Percentiles rank a stretch among this genome's conserved stretches.
Conservation (phyloP, 2,797 vertebrate species). For the Poeciliopsis turneri region DNA sequence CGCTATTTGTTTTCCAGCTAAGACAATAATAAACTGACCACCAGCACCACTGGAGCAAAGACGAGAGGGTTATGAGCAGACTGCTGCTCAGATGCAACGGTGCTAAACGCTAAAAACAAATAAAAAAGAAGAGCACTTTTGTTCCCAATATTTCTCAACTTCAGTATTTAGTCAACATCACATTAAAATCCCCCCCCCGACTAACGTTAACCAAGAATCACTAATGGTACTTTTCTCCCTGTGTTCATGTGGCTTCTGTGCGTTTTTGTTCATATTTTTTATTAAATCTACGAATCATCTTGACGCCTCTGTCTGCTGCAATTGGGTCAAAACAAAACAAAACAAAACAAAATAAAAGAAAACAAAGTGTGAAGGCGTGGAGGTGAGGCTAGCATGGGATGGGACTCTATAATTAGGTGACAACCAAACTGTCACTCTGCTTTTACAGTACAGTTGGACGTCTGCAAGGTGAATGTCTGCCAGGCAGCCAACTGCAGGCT, state of each 20-base stretch:
- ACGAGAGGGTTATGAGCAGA: conserved; percentile 13
- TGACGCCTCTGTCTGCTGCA: no score
- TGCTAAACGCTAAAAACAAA: not conserved
- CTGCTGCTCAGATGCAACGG: not conserved
- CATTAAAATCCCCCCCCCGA: not conserved
- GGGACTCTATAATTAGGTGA: not conserved
- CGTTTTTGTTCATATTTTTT: no score
- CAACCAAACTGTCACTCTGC: not conserved
- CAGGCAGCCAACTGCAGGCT: not conserved
- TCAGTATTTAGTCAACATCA: not conserved
- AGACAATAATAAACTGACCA: conserved; percentile 33
- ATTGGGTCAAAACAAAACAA: no score
- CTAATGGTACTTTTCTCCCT: not conserved
- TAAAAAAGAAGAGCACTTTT: not conserved
- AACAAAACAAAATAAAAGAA: not conserved
- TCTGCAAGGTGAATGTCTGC: not conserved
- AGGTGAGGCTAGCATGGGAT: no score
- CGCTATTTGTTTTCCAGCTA: conserved; percentile 29
- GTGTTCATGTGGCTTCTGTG: no score
- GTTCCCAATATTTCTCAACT: not conserved
- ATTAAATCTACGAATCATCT: no score
- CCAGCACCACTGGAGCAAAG: conserved; percentile 22
- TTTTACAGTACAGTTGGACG: not conserved
- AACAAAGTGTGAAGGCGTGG: not conserved
- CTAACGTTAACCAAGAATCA: not conserved